Percentiles rank a stretch among this genome's conserved stretches.
Conservation (phyloP, 2,113 vertebrate species). For the Chroicocephalus ridibundus region DNA sequence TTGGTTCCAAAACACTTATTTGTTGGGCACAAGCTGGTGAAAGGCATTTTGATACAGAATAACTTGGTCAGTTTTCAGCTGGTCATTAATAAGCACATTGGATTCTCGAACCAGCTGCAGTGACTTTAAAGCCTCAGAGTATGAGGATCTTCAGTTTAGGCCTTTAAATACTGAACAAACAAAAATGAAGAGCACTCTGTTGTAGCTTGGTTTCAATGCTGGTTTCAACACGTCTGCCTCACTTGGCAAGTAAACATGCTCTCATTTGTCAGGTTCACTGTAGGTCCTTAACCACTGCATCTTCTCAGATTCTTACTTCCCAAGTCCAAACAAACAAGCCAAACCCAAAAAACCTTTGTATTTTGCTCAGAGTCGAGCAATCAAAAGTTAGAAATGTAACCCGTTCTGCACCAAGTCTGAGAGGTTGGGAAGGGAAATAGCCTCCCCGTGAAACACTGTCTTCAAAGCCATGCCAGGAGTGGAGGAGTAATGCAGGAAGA, state of each 20-base stretch:
- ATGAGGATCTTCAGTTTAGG: neutral
- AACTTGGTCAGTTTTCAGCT: neutral
- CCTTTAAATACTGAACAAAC: neutral
- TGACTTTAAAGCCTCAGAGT: neutral
- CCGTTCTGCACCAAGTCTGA: neutral
- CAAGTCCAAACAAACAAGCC: neutral
- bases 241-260: neutral
- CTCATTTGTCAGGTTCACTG: neutral
- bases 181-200: neutral
- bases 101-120: neutral
- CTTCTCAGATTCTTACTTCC: neutral
- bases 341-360: neutral
- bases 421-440: neutral
- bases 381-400: neutral
- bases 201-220: neutral
- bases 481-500: neutral
- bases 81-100: neutral
- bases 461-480: neutral
- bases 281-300: neutral
- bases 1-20: neutral
- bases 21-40: neutral
- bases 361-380: neutral
- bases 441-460: neutral
- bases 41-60: slow-evolving; percentile 16
- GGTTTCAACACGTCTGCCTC: neutral